A percentile compares a stretch with the other conserved stretches of the same genome.
These are phyloP conservation scores for Melanostigma gelatinosum DNA, from an alignment of 2,113 vertebrate genomes.

Conservation along the genomic window DNA sequence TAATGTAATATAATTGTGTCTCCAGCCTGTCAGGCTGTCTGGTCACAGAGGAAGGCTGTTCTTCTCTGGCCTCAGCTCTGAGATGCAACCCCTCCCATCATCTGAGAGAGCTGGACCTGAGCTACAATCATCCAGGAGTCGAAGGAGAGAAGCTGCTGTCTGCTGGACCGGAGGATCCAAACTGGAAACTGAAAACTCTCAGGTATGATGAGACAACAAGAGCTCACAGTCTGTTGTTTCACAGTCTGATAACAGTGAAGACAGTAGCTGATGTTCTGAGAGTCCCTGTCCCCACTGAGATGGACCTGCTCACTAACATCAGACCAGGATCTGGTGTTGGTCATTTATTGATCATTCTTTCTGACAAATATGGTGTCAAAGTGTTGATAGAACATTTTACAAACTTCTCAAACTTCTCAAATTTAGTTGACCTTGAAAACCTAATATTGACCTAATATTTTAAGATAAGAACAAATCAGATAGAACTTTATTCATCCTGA, in stretches of 20 bases:
- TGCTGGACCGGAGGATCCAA: background rate
- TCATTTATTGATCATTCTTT: no score
- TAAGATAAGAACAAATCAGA: no score
- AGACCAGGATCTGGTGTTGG: no score
- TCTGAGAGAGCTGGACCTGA: constrained; percentile 6
- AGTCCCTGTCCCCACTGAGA: background rate
- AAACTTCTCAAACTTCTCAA: no score
- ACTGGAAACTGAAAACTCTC: background rate
- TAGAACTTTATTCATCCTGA: no score
- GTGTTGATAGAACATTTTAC: no score
- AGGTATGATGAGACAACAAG: background rate
- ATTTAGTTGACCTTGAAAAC: no score
- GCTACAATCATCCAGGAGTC: no score
- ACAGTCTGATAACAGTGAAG: background rate
- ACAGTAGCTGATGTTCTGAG: background rate
- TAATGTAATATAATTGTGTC: background rate
- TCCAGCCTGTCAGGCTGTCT: constrained; percentile 21
- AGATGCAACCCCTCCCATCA: constrained; percentile 7
- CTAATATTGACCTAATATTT: no score
- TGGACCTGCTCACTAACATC: background rate
- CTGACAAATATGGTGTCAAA: no score
- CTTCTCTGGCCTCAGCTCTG: constrained; percentile 17
- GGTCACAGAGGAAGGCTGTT: constrained; percentile 9
- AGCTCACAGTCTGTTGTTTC: background rate
- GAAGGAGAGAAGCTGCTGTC: no score